Base-by-base conservation (phyloP, 2,888 invertebrate species). In the Heliconius cydno region DNA sequence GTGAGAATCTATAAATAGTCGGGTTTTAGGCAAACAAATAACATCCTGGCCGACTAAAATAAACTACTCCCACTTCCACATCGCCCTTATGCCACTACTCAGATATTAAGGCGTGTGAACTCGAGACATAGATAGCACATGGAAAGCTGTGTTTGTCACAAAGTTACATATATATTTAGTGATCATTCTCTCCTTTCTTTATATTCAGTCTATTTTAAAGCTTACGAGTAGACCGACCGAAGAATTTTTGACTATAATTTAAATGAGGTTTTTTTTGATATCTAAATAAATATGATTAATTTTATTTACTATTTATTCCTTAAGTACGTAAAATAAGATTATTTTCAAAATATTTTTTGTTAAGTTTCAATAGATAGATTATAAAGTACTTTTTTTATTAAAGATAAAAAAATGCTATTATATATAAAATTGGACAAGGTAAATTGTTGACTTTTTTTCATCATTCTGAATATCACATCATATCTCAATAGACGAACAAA, bases 11-110 rank as follows among this genome's bases (percentile, higher is more conserved):
- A 82, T 82, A 82, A 83, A 83, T 83, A 83, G 83, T 74, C 57
- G 81, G 22, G 70, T 74, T 72, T 80, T 77, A 67, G 66, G 13
- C 78, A 80, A 78, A 81, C 78, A 82, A 81, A 80, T 81, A 81
- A 82, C 81, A 80, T 84, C 84, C 83, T 84, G 82, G 75, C 80
- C 78, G 79, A 80, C 82, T 72, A 80, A 82, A 85, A 84, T 83
- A 84, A 80, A 82, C 82, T 80, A 81, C 83, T 81, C 80, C 76
- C 70, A 65, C 81, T 81, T 79, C 77, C 70, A 65, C 81, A 68
- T 13, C 71, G 79, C 81, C 77, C 79, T 77, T 78, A 76, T 66
- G n/a, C 71, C 68, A 63, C 38, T 66, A 19, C 9, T 65, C 60
- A 13, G 38, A 25, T 30, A 13, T 63, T 22, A 65, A 46, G 63